phyloP scores from a whole-genome alignment of 2,113 vertebrate genomes.

The Pelecanoides urinatrix region DNA sequence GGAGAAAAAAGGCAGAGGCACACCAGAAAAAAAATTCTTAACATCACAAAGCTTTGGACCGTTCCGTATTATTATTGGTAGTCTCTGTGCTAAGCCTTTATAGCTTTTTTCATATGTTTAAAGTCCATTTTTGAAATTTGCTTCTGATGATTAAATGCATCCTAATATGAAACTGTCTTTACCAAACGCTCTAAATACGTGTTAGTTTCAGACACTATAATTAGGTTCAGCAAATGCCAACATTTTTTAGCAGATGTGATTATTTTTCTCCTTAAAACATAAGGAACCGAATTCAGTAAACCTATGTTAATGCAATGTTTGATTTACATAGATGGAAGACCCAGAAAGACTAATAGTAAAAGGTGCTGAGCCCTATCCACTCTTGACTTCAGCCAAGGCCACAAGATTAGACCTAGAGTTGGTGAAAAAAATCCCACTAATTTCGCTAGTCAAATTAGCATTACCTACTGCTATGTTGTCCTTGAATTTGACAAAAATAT shows the following conservation, averaged over 20 bases:
- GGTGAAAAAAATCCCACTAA: background rate
- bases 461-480: background rate
- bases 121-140: background rate
- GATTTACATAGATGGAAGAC: background rate
- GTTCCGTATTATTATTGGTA: background rate
- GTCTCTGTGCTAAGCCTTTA: background rate
- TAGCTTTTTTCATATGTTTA: background rate
- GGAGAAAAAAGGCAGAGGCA: background rate
- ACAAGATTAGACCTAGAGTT: background rate
- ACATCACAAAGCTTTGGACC: background rate
- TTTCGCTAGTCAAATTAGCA: background rate
- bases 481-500: background rate
- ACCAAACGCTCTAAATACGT: background rate
- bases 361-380: background rate
- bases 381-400: background rate
- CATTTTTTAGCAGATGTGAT: background rate
- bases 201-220: background rate
- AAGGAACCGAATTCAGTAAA: background rate
- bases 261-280: conserved; percentile 1
- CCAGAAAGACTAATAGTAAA: background rate
- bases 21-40: background rate
- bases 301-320: background rate
- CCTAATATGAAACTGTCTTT: background rate
- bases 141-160: background rate
- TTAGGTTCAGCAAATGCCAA: background rate